These are phyloP conservation scores for Pachyseris speciosa DNA, from an alignment of 64 coral and sea anemone genomes.

Conservation along the genomic window DNA sequence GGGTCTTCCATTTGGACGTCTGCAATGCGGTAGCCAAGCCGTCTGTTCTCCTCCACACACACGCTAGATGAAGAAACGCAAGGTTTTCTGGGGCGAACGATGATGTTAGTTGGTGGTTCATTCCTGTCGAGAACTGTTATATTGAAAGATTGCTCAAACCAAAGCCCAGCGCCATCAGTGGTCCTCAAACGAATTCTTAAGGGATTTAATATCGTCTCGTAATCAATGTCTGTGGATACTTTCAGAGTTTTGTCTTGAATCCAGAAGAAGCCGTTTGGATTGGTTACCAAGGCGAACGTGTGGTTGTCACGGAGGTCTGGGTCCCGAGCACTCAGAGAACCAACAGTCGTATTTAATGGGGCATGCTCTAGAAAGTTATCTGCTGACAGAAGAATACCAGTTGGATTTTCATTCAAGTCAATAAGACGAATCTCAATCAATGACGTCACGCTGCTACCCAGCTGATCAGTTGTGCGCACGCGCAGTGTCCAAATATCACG, in stretches of 20 bases:
- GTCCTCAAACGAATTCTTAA: neutral
- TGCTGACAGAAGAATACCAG: conserved; percentile 63
- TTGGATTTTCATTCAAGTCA: conserved; percentile 81
- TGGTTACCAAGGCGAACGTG: conserved; percentile 55
- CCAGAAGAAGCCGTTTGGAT: conserved; percentile 45
- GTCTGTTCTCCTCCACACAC: conserved; percentile 74
- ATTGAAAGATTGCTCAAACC: conserved; percentile 41
- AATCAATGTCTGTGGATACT: conserved; percentile 45
- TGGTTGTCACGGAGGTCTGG: conserved; percentile 79
- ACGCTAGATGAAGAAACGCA: neutral
- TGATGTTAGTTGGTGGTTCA: conserved; percentile 63
- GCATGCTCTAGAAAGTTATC: conserved; percentile 73
- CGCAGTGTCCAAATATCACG: conserved; percentile 33
- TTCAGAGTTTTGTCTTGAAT: conserved; percentile 47
- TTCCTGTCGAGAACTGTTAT: conserved; percentile 76
- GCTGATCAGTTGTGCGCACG: conserved; percentile 63
- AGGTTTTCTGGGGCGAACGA: conserved; percentile 7
- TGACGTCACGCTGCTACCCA: conserved; percentile 63
- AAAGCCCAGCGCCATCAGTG: conserved; percentile 61
- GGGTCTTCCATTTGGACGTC: conserved; percentile 57
- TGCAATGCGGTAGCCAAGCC: conserved; percentile 69
- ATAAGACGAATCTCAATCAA: conserved; percentile 52
- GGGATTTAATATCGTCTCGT: conserved; percentile 34
- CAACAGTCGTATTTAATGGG: conserved; percentile 59
- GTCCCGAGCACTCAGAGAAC: conserved; percentile 70